A percentile compares a stretch with the other conserved stretches of the same genome.
Evolutionary conservation across 2,113 vertebrate species (phyloP).

Genomic region (Leptocoma aspasia): DNA sequence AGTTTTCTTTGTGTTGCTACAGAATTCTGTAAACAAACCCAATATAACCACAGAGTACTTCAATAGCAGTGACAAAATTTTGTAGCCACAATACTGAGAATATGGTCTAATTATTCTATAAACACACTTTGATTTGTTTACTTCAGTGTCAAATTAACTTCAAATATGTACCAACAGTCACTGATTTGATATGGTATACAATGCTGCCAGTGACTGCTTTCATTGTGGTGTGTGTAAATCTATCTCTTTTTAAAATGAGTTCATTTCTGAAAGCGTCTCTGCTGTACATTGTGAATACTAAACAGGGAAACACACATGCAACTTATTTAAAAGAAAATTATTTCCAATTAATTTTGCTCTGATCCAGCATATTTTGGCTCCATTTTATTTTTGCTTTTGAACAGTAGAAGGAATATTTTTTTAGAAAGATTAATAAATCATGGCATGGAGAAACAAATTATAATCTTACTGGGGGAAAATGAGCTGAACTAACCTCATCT

Average conservation of each 20-base stretch:
- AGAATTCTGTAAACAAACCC: constrained; percentile 71
- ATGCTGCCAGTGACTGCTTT: constrained; percentile 34
- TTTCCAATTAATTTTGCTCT: constrained; percentile 51
- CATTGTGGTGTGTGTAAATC: constrained; percentile 48
- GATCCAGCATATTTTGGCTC: constrained; percentile 9
- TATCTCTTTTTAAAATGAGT: constrained; percentile 48
- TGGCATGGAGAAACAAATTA: constrained; percentile 35
- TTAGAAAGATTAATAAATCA: constrained; percentile 37
- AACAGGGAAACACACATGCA: constrained; percentile 59
- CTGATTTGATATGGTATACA: constrained; percentile 66
- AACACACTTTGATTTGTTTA: constrained; percentile 83
- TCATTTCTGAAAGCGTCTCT: constrained; percentile 44
- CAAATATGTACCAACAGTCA: constrained; percentile 70
- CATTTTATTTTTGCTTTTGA: constrained; percentile 23
- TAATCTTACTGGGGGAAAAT: not conserved
- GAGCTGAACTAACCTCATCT: constrained; percentile 12
- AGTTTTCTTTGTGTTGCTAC: constrained; percentile 72
- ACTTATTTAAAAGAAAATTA: constrained; percentile 69
- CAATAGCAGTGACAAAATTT: constrained; percentile 73
- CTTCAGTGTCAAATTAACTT: constrained; percentile 79
- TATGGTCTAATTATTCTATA: constrained; percentile 79
- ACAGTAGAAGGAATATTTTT: constrained; percentile 39
- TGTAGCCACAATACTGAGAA: constrained; percentile 67
- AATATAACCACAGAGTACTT: constrained; percentile 66
- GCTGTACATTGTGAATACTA: constrained; percentile 19